Percentiles rank a stretch among this genome's conserved stretches.
phyloP scores from a whole-genome alignment of 2,797 vertebrate genomes.

The Mionectes olivaceus region DNA sequence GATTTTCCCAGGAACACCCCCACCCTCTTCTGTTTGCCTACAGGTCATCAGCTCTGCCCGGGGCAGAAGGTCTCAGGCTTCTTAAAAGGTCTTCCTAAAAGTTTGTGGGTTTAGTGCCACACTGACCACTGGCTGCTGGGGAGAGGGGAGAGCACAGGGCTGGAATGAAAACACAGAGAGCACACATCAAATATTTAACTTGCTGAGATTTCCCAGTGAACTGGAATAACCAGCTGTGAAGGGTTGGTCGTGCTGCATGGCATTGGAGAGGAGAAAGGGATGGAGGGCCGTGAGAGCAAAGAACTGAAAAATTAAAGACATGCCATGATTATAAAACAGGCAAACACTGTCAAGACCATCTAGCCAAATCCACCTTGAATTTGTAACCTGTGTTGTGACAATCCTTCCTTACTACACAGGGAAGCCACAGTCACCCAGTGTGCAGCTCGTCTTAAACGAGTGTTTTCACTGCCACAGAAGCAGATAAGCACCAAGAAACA shows the following conservation, averaged over 20 bases:
- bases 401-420: not conserved
- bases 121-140: not conserved
- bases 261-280: not conserved
- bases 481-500: not conserved
- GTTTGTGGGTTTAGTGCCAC: not conserved
- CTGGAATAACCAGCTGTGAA: not conserved
- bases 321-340: not conserved
- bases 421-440: not conserved
- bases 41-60: not conserved
- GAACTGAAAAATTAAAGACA: not conserved
- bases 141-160: not conserved
- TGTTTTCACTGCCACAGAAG: not conserved
- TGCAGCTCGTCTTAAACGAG: not conserved
- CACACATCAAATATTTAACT: not conserved
- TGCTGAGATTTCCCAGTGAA: not conserved
- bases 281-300: not conserved
- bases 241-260: rapidly evolving
- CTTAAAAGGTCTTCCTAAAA: not conserved
- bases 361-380: not conserved
- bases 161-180: not conserved
- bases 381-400: not conserved
- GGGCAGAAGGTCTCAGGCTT: not conserved
- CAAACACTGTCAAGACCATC: not conserved
- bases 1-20: not conserved
- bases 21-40: not conserved